These are phyloP conservation scores for Isotomurus palustris DNA, from an alignment of 2,888 invertebrate species.

Conservation along the genomic window DNA sequence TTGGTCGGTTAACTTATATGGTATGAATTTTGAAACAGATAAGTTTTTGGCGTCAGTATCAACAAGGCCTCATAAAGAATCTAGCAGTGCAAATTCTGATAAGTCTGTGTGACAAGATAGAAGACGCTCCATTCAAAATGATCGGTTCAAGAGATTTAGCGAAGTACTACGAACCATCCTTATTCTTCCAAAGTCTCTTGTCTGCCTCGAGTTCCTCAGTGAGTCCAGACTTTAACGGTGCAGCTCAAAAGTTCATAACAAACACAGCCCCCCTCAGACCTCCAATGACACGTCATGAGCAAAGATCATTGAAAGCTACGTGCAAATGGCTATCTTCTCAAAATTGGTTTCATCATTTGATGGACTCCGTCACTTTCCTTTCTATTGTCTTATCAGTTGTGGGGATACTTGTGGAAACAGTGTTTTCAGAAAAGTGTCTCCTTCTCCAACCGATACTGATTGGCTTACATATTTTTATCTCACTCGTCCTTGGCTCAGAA, in stretches of 20 bases:
- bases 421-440: background rate
- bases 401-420: background rate
- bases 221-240: no score
- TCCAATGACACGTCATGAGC: no score
- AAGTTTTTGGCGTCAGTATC: slow-evolving; percentile 53
- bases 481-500: no score
- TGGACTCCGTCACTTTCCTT: slow-evolving; percentile 53
- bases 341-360: slow-evolving; percentile 51
- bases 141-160: slow-evolving; percentile 32
- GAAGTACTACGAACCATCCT: slow-evolving; percentile 46
- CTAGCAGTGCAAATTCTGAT: slow-evolving; percentile 57
- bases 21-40: slow-evolving; percentile 4
- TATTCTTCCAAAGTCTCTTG: no score
- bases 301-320: no score
- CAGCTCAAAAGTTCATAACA: no score
- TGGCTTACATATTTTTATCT: no score
- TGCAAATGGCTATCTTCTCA: slow-evolving; percentile 27
- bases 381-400: slow-evolving; percentile 52
- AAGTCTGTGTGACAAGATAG: slow-evolving; percentile 56
- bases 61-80: slow-evolving; percentile 60
- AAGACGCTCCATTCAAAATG: slow-evolving; percentile 50
- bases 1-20: background rate
- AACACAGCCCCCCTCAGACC: no score
- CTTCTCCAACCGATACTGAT: no score
- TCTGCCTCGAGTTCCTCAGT: no score